A percentile compares a stretch with the other conserved stretches of the same genome.
phyloP scores from a whole-genome alignment of 92 coral and sea anemone genomes.

The Pocillopora meandrina region DNA sequence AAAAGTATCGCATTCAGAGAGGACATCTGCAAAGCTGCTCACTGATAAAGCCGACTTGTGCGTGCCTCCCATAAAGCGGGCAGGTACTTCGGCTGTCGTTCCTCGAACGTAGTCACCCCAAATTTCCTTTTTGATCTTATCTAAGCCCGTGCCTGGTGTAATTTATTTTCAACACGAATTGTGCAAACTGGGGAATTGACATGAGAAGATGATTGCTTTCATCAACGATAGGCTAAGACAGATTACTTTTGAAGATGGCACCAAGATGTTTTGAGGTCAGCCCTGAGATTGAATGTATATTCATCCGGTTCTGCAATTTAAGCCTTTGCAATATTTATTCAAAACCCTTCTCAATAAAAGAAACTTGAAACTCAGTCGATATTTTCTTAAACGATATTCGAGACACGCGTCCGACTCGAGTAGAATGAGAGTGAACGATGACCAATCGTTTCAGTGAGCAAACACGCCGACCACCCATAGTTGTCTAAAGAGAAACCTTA shows the following conservation, averaged over 20 bases:
- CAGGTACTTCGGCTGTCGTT: slow-evolving; percentile 32
- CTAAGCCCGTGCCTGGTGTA: slow-evolving; percentile 24
- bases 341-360: slow-evolving; percentile 5
- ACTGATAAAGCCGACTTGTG: slow-evolving; percentile 8
- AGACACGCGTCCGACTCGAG: slow-evolving; percentile 40
- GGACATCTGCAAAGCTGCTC: slow-evolving; percentile 40
- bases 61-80: slow-evolving; percentile 6
- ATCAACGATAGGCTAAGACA: slow-evolving; percentile 34
- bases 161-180: slow-evolving; percentile 24
- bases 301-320: slow-evolving; percentile 38
- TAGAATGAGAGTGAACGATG: slow-evolving; percentile 10
- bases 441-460: slow-evolving; percentile 24
- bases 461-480: slow-evolving; percentile 38
- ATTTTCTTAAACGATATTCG: slow-evolving; percentile 26
- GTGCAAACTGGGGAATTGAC: slow-evolving; percentile 7
- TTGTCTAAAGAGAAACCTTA: background rate
- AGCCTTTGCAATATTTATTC: slow-evolving; percentile 5
- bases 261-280: slow-evolving; percentile 30
- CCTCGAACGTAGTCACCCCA: background rate
- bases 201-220: slow-evolving; percentile 35
- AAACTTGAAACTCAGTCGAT: slow-evolving; percentile 40
- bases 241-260: slow-evolving; percentile 34
- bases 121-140: slow-evolving; percentile 43
- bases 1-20: slow-evolving; percentile 5
- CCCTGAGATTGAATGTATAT: slow-evolving; percentile 16